Base-by-base conservation (phyloP, 2,888 invertebrate genomes). In the Cephus pulcher region DNA sequence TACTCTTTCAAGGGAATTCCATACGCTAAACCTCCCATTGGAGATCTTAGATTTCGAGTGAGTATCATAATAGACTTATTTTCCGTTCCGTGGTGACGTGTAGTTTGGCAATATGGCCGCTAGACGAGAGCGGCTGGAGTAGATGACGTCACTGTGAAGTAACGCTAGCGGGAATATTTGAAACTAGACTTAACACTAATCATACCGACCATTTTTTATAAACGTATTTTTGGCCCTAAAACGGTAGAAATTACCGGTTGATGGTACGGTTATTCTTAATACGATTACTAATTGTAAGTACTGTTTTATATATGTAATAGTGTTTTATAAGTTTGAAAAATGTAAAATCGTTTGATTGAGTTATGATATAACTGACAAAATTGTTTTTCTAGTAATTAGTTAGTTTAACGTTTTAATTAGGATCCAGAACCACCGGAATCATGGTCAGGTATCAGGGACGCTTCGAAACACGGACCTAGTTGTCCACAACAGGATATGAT, bases 1-100 rank as follows among this genome's bases (percentile, higher is more conserved):
- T 76, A 81, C 4, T 81, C 88, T 2, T 89, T 89, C 34, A 86
- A 85, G 23, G 89, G 89, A 6, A 82, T 89, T 30, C 89, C 89
- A 0, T 89, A 83, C 77, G 89, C 88, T 1, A 85, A 85, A 30
- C 86, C 89, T 11, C 89, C 89, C 0, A 23, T 85, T 2, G 89
- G 87, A 0, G 68, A 80, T 0, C 82, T 89, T 0, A 84, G 89
- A 81, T 89, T 89, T 79, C 80, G 83, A 78, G 89, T 89, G 71
- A 87, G 79, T 77, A 12, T 23, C 12, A 4, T 23, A 15, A 71
- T 6, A 34, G 32, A 34, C 32, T 71, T 34, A 32, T 9, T 71
- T 9, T 71, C 6, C 40, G 23, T 56, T 56, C 9, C 9, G 2
- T 23, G 56, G 56, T 9, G 56, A 56, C 56, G 9, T 2, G 56